phyloP scores from a whole-genome alignment of 2,888 invertebrate species.

The Taphrorychus bicolor region DNA sequence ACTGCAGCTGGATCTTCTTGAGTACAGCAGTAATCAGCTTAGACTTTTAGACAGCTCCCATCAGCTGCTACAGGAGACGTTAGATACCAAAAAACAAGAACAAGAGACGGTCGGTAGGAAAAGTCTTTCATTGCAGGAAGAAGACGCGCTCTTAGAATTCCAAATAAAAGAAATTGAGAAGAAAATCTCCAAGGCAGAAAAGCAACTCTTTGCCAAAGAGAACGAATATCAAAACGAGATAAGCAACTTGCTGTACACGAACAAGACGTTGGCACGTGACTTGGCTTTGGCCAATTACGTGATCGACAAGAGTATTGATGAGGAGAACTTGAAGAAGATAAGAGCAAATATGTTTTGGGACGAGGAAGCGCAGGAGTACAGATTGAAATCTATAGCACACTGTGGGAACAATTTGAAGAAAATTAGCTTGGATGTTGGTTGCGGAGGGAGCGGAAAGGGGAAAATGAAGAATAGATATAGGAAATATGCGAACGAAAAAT shows the following conservation, averaged over 20 bases:
- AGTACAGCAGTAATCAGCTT: slow-evolving; percentile 81
- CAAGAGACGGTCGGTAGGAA: slow-evolving; percentile 88
- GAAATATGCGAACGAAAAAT: too few species aligned
- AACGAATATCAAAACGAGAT: slow-evolving; percentile 48
- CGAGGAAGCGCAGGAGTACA: slow-evolving; percentile 97
- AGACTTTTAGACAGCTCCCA: slow-evolving; percentile 78
- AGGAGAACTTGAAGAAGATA: slow-evolving; percentile 84
- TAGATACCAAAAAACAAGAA: slow-evolving; percentile 87
- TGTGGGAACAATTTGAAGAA: slow-evolving; percentile 82
- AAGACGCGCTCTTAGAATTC: slow-evolving; percentile 86
- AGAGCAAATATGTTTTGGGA: slow-evolving; percentile 92
- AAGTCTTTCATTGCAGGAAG: slow-evolving; percentile 87
- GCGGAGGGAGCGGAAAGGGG: background rate
- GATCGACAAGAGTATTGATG: slow-evolving; percentile 87
- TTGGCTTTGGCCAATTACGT: slow-evolving; percentile 83
- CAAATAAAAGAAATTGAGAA: slow-evolving; percentile 84
- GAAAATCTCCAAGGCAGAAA: slow-evolving; percentile 69
- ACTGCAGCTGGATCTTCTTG: slow-evolving; percentile 83
- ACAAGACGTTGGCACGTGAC: slow-evolving; percentile 77
- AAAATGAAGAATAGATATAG: background rate
- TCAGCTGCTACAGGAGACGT: slow-evolving; percentile 75
- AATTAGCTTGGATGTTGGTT: slow-evolving; percentile 10
- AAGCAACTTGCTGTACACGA: slow-evolving; percentile 64
- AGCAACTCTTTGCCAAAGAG: slow-evolving; percentile 74
- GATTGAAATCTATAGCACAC: slow-evolving; percentile 93